Base-by-base conservation (phyloP, 2,113 vertebrate species). In the Siniperca chuatsi region DNA sequence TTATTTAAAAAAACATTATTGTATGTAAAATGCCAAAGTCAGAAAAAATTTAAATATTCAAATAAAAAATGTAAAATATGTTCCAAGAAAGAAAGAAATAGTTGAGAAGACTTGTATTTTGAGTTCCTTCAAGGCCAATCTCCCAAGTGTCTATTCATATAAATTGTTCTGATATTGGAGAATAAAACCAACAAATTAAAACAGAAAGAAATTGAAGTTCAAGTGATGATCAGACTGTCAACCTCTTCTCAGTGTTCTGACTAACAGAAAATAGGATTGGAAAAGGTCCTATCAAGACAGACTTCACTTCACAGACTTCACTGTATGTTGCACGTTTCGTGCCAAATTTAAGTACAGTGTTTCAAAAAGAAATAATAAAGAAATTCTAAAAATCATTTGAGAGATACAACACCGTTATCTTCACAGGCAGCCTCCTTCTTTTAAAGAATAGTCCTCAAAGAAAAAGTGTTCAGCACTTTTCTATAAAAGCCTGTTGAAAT, bases 121-220 rank as follows among this genome's bases (percentile, higher is more conserved):
- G 8, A 48, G n/a, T 66, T 79, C 25, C n/a, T 58, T 23, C 25
- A 57, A 62, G 46, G 15, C n/a, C 42, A 33, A 8, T 25, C 16
- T 40, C 48, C 79, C 60, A 23, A 70, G n/a, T 61, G 10, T 64
- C 25, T 58, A 29, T 75, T 79, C 25, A 84, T 4, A 15, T 12
- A 52, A 48, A 48, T 42, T 2, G 42, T 2, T 70, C 10, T 65
- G 18, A 68, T 42, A 52, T 13, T 23, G 29, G 2, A 69, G 12
- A 61, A 66, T 78, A 57, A 64, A 48, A 75, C 10, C 16, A 4
- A 13, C 11, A 29, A 74, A 77, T 70, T 75, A 72, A 62, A 89
- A 54, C 21, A n/a, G 15, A 52, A 46, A 64, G 18, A 58, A 74
- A 55, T 13, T 25, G 37, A 76, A 25, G 74, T 67, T 82, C 37